A percentile compares a stretch with the other conserved stretches of the same genome.
These are phyloP conservation scores for Planococcus citri DNA, from an alignment of 1,140 invertebrate genomes.

Conservation along the genomic window DNA sequence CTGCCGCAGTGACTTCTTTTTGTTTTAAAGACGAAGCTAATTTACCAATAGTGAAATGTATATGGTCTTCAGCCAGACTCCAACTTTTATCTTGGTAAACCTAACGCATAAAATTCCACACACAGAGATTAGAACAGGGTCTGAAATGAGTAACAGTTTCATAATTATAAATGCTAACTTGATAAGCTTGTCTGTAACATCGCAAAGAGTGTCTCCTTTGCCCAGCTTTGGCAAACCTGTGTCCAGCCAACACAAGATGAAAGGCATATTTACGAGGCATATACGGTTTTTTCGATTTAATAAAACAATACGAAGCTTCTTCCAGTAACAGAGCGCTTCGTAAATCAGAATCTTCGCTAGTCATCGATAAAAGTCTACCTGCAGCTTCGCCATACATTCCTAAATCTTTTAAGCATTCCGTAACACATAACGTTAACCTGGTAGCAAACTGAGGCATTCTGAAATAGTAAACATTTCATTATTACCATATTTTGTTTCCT, in stretches of 20 bases:
- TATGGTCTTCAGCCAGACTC: conserved; percentile 87
- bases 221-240: conserved; percentile 80
- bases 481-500: too few species aligned
- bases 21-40: conserved; percentile 69
- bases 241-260: conserved; percentile 88
- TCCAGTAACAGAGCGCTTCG: conserved; percentile 83
- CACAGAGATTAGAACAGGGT: background rate
- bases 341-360: conserved; percentile 84
- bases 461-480: too few species aligned
- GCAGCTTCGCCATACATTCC: conserved; percentile 76
- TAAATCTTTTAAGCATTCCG: conserved; percentile 67
- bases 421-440: conserved; percentile 72
- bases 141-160: too few species aligned
- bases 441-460: conserved; percentile 82
- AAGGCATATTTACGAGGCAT: conserved; percentile 94
- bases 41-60: conserved; percentile 82
- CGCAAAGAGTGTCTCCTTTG: conserved; percentile 79
- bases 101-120: conserved; percentile 33
- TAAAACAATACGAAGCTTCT: conserved; percentile 88
- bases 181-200: conserved; percentile 83
- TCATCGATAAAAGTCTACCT: conserved; percentile 85
- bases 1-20: conserved; percentile 56
- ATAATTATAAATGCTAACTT: conserved; percentile 44
- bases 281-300: conserved; percentile 47
- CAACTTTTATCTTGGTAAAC: conserved; percentile 70